phyloP scores from a whole-genome alignment of 2,113 vertebrate species.

The Copsychus sechellarum region DNA sequence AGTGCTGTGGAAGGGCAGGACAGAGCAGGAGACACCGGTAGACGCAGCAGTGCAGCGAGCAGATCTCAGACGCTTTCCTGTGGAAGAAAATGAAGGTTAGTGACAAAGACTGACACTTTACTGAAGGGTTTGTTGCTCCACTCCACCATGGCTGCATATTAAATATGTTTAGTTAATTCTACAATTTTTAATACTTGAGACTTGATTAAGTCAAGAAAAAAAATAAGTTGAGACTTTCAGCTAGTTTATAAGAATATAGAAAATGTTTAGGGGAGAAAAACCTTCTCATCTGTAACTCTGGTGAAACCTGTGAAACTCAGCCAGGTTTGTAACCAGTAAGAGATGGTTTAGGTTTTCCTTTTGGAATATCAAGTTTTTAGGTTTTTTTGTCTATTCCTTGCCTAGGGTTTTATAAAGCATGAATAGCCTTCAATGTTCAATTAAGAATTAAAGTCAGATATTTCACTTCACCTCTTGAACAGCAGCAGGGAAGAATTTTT shows the following conservation, averaged over 20 bases:
- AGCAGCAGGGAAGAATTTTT: background rate
- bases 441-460: background rate
- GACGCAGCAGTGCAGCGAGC: accelerated
- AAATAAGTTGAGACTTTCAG: background rate
- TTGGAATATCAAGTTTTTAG: background rate
- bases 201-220: background rate
- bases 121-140: background rate
- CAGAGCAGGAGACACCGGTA: accelerated
- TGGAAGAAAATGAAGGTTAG: background rate
- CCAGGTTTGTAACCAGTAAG: background rate
- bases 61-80: accelerated
- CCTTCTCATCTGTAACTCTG: background rate
- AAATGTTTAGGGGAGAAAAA: background rate
- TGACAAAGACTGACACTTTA: accelerated
- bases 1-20: background rate
- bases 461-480: accelerated
- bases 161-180: background rate
- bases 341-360: background rate
- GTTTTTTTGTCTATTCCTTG: background rate
- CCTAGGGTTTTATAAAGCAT: background rate
- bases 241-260: background rate
- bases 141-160: accelerated
- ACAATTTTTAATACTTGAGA: accelerated
- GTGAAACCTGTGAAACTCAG: background rate
- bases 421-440: background rate